Evolutionary conservation across 2,888 invertebrate genomes (phyloP).

Genomic region (Adelphocoris suturalis): DNA sequence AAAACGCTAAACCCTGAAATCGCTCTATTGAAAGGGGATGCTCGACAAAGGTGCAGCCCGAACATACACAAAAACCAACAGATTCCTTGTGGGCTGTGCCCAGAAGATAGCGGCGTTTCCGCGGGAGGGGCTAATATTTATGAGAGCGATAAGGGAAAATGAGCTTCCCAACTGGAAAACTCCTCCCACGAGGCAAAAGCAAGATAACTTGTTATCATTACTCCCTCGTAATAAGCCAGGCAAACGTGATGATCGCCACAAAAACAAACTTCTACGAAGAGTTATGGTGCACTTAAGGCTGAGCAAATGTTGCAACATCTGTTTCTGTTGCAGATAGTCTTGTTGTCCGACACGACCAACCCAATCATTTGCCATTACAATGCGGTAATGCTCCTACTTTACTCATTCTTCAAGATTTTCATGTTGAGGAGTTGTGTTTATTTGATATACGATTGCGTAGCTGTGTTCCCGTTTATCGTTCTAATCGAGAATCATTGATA

Average conservation of each 20-base stretch:
- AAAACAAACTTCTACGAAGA: constrained; percentile 3
- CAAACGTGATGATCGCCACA: constrained; percentile 8
- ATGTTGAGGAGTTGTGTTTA: too few species aligned
- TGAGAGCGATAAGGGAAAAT: constrained; percentile 29
- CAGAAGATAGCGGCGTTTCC: constrained; percentile 23
- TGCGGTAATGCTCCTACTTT: too few species aligned
- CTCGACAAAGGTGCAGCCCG: background rate
- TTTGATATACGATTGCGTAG: too few species aligned
- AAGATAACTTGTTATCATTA: background rate
- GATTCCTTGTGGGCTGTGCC: background rate
- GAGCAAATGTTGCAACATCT: background rate
- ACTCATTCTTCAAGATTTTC: too few species aligned
- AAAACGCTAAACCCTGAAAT: constrained; percentile 22
- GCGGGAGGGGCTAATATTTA: constrained; percentile 23
- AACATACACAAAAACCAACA: background rate
- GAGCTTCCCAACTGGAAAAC: constrained; percentile 32
- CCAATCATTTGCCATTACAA: too few species aligned
- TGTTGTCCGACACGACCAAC: too few species aligned
- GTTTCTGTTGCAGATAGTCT: background rate
- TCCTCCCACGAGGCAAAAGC: constrained; percentile 26
- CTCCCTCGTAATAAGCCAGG: background rate
- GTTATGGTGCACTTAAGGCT: background rate
- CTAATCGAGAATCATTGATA: too few species aligned
- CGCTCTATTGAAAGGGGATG: background rate
- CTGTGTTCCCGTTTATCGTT: too few species aligned